Conservation (phyloP, 2,113 vertebrate species). For the Cranoglanis bouderius region DNA sequence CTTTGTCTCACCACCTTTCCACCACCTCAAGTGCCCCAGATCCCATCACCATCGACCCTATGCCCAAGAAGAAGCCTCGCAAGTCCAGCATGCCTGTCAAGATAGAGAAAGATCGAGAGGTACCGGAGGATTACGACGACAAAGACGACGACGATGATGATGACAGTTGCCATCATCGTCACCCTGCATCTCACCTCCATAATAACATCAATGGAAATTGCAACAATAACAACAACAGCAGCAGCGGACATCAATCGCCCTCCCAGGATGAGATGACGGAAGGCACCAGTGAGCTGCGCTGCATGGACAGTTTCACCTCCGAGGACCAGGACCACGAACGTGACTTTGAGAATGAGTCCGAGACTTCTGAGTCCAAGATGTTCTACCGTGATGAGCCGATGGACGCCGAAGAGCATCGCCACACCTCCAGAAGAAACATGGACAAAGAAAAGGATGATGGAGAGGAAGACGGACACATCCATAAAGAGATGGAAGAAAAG, state of each 20-base stretch:
- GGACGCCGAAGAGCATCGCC: constrained; percentile 81
- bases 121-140: constrained; percentile 93
- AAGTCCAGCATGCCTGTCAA: constrained; percentile 99
- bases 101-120: constrained; percentile 97
- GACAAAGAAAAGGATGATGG: constrained; percentile 63
- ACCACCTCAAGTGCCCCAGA: constrained; percentile 77
- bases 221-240: constrained; percentile 86
- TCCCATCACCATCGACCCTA: constrained; percentile 79
- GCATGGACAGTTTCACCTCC: constrained; percentile 94
- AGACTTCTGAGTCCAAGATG: constrained; percentile 92
- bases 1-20: constrained; percentile 73
- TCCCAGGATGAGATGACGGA: constrained; percentile 95
- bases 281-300: constrained; percentile 80
- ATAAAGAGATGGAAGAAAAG: constrained; percentile 83
- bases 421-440: constrained; percentile 53
- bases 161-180: constrained; percentile 63
- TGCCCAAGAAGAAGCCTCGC: constrained; percentile 96
- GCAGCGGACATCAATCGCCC: constrained; percentile 88
- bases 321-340: constrained; percentile 96
- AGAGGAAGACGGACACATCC: constrained; percentile 65
- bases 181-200: constrained; percentile 67
- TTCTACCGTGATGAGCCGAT: constrained; percentile 86
- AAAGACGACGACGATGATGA: constrained; percentile 90
- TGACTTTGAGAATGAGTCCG: constrained; percentile 98
- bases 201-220: constrained; percentile 81